Evolutionary conservation across 1,140 invertebrate genomes (phyloP).

Genomic region (Lasioglossum albipes): DNA sequence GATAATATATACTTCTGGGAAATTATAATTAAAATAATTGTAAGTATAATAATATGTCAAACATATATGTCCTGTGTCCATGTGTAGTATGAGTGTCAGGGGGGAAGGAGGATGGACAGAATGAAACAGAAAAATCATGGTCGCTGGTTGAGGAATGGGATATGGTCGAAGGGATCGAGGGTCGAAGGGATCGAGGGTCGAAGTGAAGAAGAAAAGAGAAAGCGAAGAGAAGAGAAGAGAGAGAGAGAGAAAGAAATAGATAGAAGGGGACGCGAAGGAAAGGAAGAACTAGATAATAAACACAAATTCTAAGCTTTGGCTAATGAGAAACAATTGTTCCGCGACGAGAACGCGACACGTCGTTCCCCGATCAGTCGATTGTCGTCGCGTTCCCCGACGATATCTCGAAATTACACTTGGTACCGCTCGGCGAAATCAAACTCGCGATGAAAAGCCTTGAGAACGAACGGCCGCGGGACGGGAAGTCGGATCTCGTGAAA

Average conservation of each 20-base stretch:
- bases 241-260: conserved; percentile 18
- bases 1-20: conserved; percentile 68
- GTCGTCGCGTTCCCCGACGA: conserved; percentile 39
- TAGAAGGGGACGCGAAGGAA: conserved; percentile 36
- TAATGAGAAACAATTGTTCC: conserved; percentile 71
- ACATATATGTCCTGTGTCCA: conserved; percentile 57
- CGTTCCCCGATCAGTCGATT: too few relatives aligned
- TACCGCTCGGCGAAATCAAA: conserved; percentile 36
- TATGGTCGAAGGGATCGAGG: too few relatives aligned
- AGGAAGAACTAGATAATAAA: conserved; percentile 63
- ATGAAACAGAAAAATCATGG: background rate
- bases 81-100: conserved; percentile 41
- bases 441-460: background rate
- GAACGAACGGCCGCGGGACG: too few relatives aligned
- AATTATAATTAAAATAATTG: conserved; percentile 71
- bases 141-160: too few relatives aligned
- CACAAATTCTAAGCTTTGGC: conserved; percentile 75
- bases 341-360: conserved; percentile 1
- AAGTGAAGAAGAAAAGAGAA: conserved; percentile 16
- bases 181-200: too few relatives aligned
- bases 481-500: too few relatives aligned
- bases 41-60: conserved; percentile 63
- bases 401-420: conserved; percentile 46
- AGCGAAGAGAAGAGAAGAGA: conserved; percentile 15
- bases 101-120: background rate